Conservation (phyloP, 2,888 invertebrate species). For the Bellardia bayeri region DNA sequence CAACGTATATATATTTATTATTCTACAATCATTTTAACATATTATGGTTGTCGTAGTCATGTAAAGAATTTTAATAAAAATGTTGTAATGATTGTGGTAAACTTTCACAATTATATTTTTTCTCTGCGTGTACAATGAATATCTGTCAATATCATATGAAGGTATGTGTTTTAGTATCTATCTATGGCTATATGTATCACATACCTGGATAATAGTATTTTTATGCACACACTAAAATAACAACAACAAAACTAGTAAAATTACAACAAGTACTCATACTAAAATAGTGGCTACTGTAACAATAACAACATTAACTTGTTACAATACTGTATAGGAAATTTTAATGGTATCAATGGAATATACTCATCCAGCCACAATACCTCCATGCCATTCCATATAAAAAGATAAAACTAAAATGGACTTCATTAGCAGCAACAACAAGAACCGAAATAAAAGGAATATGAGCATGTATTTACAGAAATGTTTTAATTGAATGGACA, state of each 20-base stretch:
- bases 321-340: slow-evolving; percentile 5
- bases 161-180: neutral
- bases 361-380: neutral
- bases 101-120: too few relatives aligned
- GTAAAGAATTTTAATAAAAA: too few relatives aligned
- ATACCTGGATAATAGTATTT: neutral
- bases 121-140: too few relatives aligned
- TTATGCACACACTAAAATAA: neutral
- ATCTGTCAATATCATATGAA: neutral
- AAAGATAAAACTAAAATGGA: neutral
- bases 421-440: neutral
- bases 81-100: too few relatives aligned
- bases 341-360: neutral
- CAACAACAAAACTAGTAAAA: neutral
- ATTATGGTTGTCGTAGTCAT: too few relatives aligned
- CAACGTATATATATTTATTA: too few relatives aligned
- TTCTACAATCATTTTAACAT: too few relatives aligned
- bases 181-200: too few relatives aligned
- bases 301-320: neutral
- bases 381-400: neutral
- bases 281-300: neutral
- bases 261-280: neutral
- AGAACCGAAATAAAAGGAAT: neutral
- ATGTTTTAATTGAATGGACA: neutral
- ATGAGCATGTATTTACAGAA: neutral